phyloP scores from a whole-genome alignment of 2,113 vertebrate genomes.

The Athene noctua region DNA sequence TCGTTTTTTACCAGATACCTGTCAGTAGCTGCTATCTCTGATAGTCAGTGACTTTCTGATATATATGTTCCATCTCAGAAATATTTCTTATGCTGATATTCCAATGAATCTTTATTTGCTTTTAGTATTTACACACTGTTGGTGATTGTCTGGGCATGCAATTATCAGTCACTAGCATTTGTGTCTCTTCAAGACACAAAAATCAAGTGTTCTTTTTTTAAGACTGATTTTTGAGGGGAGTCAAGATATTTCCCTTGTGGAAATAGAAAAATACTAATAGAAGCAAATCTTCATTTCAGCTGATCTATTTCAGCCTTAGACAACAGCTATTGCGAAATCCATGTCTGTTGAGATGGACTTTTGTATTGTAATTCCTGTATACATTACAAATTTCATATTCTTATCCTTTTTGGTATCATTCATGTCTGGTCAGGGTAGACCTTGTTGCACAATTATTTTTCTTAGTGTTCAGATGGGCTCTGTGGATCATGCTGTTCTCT shows the following conservation, averaged over 20 bases:
- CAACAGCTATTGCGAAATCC: background rate
- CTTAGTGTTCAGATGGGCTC: background rate
- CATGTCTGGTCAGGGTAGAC: background rate
- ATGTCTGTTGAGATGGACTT: background rate
- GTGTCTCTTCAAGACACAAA: background rate
- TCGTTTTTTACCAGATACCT: background rate
- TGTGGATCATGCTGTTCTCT: background rate
- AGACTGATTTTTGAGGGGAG: background rate
- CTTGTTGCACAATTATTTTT: background rate
- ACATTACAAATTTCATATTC: background rate
- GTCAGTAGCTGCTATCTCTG: background rate
- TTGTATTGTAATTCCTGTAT: background rate
- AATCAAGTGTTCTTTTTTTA: background rate
- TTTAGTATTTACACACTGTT: background rate
- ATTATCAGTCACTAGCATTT: background rate
- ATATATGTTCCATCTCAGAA: background rate
- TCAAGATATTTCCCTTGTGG: background rate
- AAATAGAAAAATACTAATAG: background rate
- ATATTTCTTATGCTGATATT: background rate
- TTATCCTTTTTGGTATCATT: background rate
- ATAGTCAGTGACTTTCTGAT: background rate
- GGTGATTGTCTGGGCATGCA: background rate
- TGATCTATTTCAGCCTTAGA: background rate
- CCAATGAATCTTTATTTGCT: background rate
- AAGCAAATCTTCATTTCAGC: background rate